A percentile compares a stretch with the other conserved stretches of the same genome.
Evolutionary conservation across 2,888 invertebrate species (phyloP).

Genomic region (Amphipyra tragopoginis): DNA sequence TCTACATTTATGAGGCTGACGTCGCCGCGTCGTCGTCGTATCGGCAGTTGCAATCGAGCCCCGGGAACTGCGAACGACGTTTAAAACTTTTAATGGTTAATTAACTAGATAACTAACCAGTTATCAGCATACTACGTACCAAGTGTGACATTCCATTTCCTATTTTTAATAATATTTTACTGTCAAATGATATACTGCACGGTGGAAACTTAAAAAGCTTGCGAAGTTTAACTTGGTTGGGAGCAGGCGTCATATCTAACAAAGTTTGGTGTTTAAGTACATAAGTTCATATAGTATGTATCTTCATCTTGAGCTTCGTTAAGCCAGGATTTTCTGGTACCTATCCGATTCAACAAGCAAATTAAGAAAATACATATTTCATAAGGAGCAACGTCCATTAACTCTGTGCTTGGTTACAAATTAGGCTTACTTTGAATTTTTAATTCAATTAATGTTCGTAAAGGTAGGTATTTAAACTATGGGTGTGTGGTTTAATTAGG

Average conservation of each 20-base stretch:
- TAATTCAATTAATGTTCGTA: too few relatives aligned
- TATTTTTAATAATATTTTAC: conserved; percentile 63
- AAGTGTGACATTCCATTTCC: conserved; percentile 63
- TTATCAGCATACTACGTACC: conserved; percentile 54
- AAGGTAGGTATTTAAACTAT: too few relatives aligned
- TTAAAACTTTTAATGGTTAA: conserved; percentile 77
- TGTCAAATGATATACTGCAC: conserved; percentile 34
- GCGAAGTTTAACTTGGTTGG: conserved; percentile 6
- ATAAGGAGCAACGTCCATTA: too few relatives aligned
- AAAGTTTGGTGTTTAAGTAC: conserved; percentile 2
- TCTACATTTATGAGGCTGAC: too few relatives aligned
- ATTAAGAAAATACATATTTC: too few relatives aligned
- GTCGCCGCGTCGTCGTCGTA: conserved; percentile 18
- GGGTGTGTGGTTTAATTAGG: too few relatives aligned
- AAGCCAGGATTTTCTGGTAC: background rate
- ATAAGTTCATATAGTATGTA: background rate
- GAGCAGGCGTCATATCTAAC: background rate
- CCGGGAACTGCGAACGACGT: conserved; percentile 51
- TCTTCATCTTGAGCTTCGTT: background rate
- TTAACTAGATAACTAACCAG: conserved; percentile 66
- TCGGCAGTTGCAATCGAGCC: conserved; percentile 40
- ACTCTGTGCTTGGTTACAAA: too few relatives aligned
- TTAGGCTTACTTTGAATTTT: too few relatives aligned
- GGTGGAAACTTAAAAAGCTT: conserved; percentile 21
- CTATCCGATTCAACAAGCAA: too few relatives aligned